Conservation (phyloP, 2,888 invertebrate species). For the Stenolophus ochropezus region DNA sequence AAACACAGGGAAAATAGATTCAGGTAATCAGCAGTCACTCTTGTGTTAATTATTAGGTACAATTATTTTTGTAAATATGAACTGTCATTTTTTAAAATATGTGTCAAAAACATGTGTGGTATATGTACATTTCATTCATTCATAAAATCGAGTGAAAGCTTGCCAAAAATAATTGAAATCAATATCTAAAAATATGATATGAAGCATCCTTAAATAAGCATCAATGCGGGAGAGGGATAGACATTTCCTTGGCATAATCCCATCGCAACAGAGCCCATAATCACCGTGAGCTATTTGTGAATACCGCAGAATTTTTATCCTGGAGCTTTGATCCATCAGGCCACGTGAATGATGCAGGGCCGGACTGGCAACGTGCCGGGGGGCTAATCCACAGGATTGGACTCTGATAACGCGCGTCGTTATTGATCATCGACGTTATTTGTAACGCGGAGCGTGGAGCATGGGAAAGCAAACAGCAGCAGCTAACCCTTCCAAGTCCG, state of each 20-base stretch:
- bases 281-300: conserved; percentile 38
- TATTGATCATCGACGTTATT: conserved; percentile 68
- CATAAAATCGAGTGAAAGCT: background rate
- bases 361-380: conserved; percentile 64
- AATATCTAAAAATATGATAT: background rate
- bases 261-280: conserved; percentile 2
- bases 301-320: conserved; percentile 43
- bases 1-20: too few species aligned
- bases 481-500: conserved; percentile 64
- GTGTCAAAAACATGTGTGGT: background rate
- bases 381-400: conserved; percentile 67
- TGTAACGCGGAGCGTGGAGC: conserved; percentile 61
- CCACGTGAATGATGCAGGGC: conserved; percentile 32
- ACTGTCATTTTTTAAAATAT: background rate
- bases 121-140: background rate
- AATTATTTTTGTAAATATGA: too few species aligned
- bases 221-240: background rate
- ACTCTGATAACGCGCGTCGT: conserved; percentile 64
- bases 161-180: background rate
- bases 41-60: too few species aligned
- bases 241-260: background rate
- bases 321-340: conserved; percentile 5
- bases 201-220: background rate
- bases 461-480: conserved; percentile 66
- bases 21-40: too few species aligned